phyloP scores from a whole-genome alignment of 2,113 vertebrate genomes.

The Pachypanchax playfairii region DNA sequence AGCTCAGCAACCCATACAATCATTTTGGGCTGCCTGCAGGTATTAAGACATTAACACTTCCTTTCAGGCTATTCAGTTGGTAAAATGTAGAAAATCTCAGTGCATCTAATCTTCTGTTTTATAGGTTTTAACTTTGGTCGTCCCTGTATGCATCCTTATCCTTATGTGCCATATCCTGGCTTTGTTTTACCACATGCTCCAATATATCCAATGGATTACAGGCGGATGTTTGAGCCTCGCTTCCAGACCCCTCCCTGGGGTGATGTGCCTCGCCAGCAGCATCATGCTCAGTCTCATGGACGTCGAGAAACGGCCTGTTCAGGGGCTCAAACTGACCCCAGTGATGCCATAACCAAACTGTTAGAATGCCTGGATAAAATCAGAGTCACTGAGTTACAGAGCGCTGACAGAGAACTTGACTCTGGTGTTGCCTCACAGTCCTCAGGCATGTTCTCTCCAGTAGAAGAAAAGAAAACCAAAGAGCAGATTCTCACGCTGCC shows the following conservation, averaged over 20 bases:
- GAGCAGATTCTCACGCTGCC: conserved; percentile 14
- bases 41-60: not conserved
- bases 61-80: not conserved
- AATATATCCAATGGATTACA: conserved; percentile 74
- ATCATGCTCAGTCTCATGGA: conserved; percentile 6
- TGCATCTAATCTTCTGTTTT: not conserved
- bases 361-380: conserved; percentile 77
- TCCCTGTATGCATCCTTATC: conserved; percentile 72
- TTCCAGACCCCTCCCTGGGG: conserved; percentile 57
- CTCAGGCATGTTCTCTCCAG: conserved; percentile 63
- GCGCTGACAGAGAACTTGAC: conserved; percentile 61
- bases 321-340: conserved; percentile 78
- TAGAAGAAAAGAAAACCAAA: conserved; percentile 44
- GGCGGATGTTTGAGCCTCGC: conserved; percentile 76
- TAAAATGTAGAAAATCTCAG: not conserved
- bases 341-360: conserved; percentile 74
- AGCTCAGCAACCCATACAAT: conserved; percentile 70
- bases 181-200: conserved; percentile 70
- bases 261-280: conserved; percentile 51
- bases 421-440: conserved; percentile 74
- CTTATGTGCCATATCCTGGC: conserved; percentile 79
- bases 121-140: conserved; percentile 75
- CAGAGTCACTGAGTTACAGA: conserved; percentile 42
- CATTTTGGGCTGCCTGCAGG: conserved; percentile 74
- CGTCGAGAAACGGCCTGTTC: conserved; percentile 72